Evolutionary conservation across 2,797 vertebrate species (phyloP).

Genomic region (Dendrocincla fuliginosa): DNA sequence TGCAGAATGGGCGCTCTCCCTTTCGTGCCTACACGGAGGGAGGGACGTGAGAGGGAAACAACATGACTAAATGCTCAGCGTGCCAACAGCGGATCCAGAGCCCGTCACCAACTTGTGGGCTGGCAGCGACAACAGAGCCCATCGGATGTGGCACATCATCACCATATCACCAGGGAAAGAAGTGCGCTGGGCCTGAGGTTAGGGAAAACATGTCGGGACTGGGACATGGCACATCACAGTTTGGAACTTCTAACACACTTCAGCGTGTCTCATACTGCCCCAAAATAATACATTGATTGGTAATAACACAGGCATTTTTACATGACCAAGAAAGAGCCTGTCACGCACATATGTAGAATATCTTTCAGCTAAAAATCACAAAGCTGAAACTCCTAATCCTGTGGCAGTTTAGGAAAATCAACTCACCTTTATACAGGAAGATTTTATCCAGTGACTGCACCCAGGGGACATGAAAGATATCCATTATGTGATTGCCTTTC

Average conservation of each 20-base stretch:
- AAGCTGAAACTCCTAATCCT: background rate
- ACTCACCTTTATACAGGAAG: background rate
- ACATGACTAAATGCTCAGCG: background rate
- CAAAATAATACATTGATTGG: background rate
- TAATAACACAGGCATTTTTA: background rate
- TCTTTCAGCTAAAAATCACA: background rate
- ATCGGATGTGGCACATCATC: background rate
- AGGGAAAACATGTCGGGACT: background rate
- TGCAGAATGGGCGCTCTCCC: background rate
- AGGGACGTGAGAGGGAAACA: background rate
- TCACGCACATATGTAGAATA: background rate
- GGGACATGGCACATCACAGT: rapidly evolving
- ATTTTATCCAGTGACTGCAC: background rate
- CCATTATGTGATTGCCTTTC: background rate
- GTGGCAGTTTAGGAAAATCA: background rate
- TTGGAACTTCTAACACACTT: background rate
- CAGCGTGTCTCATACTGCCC: background rate
- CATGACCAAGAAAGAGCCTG: background rate
- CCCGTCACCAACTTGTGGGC: background rate
- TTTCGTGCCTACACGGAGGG: background rate
- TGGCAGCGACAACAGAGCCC: background rate
- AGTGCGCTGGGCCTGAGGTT: background rate
- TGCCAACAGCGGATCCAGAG: background rate
- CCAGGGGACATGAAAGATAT: rapidly evolving
- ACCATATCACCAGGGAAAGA: background rate